Base-by-base conservation (phyloP, 2,797 vertebrate genomes). In the Enteromius viviparus region DNA sequence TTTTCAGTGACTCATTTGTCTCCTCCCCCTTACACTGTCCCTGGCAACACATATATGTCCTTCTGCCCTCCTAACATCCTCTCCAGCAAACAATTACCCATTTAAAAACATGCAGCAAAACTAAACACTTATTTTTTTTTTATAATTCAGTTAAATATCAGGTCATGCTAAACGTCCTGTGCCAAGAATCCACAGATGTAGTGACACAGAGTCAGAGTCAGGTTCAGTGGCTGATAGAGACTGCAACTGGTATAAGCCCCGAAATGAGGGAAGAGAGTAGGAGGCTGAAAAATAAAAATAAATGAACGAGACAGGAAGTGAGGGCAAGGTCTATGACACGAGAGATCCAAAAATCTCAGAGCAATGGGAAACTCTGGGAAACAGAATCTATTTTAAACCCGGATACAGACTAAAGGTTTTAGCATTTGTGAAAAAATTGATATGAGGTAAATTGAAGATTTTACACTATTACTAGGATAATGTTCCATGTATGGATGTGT, bases 131-230 rank as follows among this genome's bases (percentile, higher is more conserved):
- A 42, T 26, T 76, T 8, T n/a, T 42, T 60, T 14, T n/a, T 6
- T 23, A 53, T 37, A 70, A 69, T 62, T 29, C 65, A 78, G 51
- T 74, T 82, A 51, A 76, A 78, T 84, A 75, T 85, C 81, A 66
- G 69, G 81, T 83, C 74, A 81, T 85, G 10, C 40, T 42, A 42
- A 84, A 87, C 82, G 77, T 32, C 64, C 17, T 40, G 74, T 23
- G 51, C 78, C 68, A 81, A 78, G 51, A 49, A 64, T 64, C 74
- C 75, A 75, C 68, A 78, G 68, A 81, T 66, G 58, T 71, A 65
- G 40, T 74, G 42, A 68, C 77, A 45, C 15, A 0, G 9, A 29
- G 23, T 9, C 15, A 0, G 9, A 29, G 23, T 9, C 55, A 62
- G 76, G 47, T 62, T 45, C 49, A 75, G 51, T 0, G 1, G 3